Evolutionary conservation across 2,888 invertebrate genomes (phyloP).

Genomic region (Euproctis similis): DNA sequence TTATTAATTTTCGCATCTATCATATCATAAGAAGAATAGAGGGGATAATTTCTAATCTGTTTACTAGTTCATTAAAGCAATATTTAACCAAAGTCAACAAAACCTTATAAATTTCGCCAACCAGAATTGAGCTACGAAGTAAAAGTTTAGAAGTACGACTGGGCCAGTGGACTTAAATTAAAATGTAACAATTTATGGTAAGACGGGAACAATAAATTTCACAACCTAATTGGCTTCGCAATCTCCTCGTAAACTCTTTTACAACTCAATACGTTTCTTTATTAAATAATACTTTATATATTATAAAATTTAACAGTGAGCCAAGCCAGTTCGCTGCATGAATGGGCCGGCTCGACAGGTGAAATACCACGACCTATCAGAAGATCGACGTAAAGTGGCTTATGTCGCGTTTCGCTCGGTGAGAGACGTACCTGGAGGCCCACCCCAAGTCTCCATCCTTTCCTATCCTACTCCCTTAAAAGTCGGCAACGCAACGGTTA

Average conservation of each 20-base stretch:
- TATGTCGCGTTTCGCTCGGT: too few relatives aligned
- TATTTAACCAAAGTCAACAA: conserved; percentile 8
- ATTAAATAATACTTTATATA: conserved; percentile 46
- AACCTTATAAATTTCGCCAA: conserved; percentile 18
- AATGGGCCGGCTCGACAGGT: too few relatives aligned
- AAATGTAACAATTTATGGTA: conserved; percentile 68
- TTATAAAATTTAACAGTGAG: too few relatives aligned
- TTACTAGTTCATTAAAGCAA: conserved; percentile 1
- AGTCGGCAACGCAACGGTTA: too few relatives aligned
- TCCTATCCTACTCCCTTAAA: too few relatives aligned
- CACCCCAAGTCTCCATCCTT: too few relatives aligned
- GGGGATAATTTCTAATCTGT: neutral
- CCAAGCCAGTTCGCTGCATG: too few relatives aligned
- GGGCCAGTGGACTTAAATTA: conserved; percentile 60
- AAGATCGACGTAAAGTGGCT: too few relatives aligned
- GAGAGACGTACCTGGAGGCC: too few relatives aligned
- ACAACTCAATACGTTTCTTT: conserved; percentile 57
- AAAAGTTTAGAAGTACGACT: conserved; percentile 21
- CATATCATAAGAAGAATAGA: too few relatives aligned
- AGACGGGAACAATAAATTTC: conserved; percentile 58
- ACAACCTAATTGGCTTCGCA: conserved; percentile 62
- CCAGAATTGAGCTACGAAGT: conserved; percentile 26
- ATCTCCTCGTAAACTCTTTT: conserved; percentile 65
- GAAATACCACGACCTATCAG: too few relatives aligned
- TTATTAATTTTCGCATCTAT: too few relatives aligned